Conservation (phyloP, 2,888 invertebrate genomes). For the Dolichopus griseipennis region DNA sequence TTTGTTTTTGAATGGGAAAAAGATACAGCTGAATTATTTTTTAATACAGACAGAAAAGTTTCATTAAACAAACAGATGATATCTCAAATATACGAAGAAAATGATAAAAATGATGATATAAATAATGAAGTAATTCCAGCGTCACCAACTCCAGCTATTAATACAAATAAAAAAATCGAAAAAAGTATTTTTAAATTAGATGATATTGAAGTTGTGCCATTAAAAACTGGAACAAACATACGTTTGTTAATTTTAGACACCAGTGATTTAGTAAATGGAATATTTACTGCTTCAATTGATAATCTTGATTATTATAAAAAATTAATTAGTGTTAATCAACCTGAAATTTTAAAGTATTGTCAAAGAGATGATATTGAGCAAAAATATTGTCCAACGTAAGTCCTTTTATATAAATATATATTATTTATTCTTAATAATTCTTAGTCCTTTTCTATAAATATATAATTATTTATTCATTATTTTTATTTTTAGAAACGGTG, state of each 20-base stretch:
- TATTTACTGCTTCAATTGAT: slow-evolving; percentile 23
- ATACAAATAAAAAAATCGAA: background rate
- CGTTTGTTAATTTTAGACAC: slow-evolving; percentile 25
- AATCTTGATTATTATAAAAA: slow-evolving; percentile 22
- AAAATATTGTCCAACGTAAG: slow-evolving; percentile 26
- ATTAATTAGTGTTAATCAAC: slow-evolving; percentile 21
- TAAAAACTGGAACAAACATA: slow-evolving; percentile 23
- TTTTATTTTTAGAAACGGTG: slow-evolving; percentile 20
- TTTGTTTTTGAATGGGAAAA: slow-evolving; percentile 23
- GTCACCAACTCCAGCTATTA: background rate
- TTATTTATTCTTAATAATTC: no score
- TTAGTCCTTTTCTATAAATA: no score
- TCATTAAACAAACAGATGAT: slow-evolving; percentile 27
- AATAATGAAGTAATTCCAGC: background rate
- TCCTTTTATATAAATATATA: no score
- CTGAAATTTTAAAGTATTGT: slow-evolving; percentile 23
- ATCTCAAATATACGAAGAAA: slow-evolving; percentile 26
- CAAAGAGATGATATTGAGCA: slow-evolving; percentile 16
- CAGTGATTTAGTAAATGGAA: slow-evolving; percentile 23
- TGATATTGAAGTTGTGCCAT: slow-evolving; percentile 25
- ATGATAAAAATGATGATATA: background rate
- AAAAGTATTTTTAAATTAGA: slow-evolving; percentile 20
- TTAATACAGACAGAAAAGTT: slow-evolving; percentile 22
- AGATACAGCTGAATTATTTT: slow-evolving; percentile 21
- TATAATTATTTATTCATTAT: no score